Evolutionary conservation across 2,113 vertebrate genomes (phyloP), one percentile per base, ranked within the genome.

Genomic region (Nipponia nippon): DNA sequence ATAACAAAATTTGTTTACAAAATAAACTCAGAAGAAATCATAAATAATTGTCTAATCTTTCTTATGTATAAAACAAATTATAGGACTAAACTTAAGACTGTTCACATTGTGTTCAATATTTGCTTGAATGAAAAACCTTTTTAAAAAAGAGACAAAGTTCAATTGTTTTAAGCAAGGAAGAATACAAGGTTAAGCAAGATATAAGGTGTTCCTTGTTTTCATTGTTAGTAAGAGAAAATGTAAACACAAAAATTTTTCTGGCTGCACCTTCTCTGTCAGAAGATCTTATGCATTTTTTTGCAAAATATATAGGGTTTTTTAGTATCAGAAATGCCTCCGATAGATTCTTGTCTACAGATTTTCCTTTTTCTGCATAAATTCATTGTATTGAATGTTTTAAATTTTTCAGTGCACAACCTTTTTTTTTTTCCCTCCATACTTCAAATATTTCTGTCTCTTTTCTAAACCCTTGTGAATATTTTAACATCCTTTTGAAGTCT

Each of bases 281-380:
- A 76, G 27, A 40, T 38, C 32, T 66, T 67, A 46, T 0, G 0
- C 2, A 1, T 16, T n/a, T 55, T 61, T 52, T 66, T 32, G 0
- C 15, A 67, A 92, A 88, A 69, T 72, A 50, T 26, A 29, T 29
- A 52, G 2, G 3, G 5, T 4, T 50, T 30, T 86, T 52, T 70
- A 34, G 7, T 23, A 36, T 61, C 32, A 80, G 34, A 66, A 87
- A 73, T 67, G 4, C 6, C 34, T 61, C 20, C 30, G 69, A 6
- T 18, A 56, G 23, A 26, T 55, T 50, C 7, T 67, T 1, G 13
- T 73, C 7, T 65, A 73, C 19, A 52, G 7, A 52, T 73, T 52
- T 69, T 69, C 16, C 19, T 70, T 77, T 29, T 55, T 17, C 44
- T 44, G 11, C 23, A 79, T 61, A 75, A 73, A 90, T 44, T 65